Evolutionary conservation across 2,888 invertebrate species (phyloP), one percentile per base, ranked within the genome.

Genomic region (Noctua fimbriata): DNA sequence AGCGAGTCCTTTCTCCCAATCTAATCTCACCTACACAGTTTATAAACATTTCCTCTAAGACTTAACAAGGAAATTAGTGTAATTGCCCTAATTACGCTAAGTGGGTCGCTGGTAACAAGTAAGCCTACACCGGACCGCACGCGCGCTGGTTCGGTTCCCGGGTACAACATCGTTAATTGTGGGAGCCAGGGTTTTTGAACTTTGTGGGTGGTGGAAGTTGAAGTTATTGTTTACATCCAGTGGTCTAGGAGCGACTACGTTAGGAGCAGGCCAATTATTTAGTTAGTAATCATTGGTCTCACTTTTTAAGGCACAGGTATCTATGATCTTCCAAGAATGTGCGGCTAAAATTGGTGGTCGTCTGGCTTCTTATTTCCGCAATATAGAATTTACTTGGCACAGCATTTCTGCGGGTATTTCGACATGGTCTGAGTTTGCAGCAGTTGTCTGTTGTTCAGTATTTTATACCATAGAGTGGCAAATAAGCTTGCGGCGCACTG

Each of bases 51-150:
- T 89, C 89, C 88, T 89, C 81, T 41, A 88, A 79, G 77, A 82
- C 73, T 83, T 89, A 89, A 89, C 87, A 82, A 89, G 89, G 88
- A 88, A 89, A 89, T 89, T 89, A 88, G 82, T 82, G 60, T 89
- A 89, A 89, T 88, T 89, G 86, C 66, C 67, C 77, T 89, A 89
- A 89, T 89, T 88, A 89, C 71, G 75, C 67, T 84, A 88, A 89
- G 84, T 89, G 88, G 88, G 72, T 70, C 88, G 84, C 70, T 82
- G 84, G 87, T 77, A 79, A 85, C 85, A 81, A 89, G 81, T 83
- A 82, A 84, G 79, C 76, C 71, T 81, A 78, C 87, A 89, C 91
- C 89, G 91, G 91, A 89, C 89, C 88, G 86, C 92, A 90, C 92
- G 91, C 90, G 88, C 85, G 81, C 74, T 58, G 83, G 79, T 83